Percentiles rank a stretch among this genome's conserved stretches.
phyloP scores from a whole-genome alignment of 2,113 vertebrate species.

The Paracanthobrama guichenoti region DNA sequence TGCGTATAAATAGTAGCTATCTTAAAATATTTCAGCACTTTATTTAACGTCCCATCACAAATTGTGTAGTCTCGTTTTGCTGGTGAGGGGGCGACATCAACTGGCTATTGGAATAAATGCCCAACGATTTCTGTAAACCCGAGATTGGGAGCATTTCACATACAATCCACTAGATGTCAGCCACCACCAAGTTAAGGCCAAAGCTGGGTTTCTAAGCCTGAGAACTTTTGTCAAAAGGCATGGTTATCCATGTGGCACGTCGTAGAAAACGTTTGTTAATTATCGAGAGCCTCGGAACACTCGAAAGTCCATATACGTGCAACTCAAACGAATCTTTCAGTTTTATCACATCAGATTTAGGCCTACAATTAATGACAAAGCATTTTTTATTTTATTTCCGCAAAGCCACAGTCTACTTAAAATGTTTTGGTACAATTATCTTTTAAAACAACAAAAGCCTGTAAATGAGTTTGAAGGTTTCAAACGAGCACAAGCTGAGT shows the following conservation, averaged over 20 bases:
- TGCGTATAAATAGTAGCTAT: background rate
- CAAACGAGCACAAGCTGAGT: background rate
- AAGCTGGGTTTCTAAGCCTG: background rate
- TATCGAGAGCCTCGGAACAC: too few species aligned
- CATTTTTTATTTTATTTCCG: background rate
- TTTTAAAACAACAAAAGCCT: background rate
- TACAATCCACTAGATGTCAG: conserved; percentile 56
- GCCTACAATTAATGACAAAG: background rate
- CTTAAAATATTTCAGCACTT: background rate
- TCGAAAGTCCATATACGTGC: too few species aligned
- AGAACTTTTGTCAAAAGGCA: background rate
- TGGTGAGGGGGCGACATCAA: background rate
- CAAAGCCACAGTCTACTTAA: background rate
- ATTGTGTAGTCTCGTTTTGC: background rate
- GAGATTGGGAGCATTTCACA: background rate
- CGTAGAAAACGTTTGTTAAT: background rate
- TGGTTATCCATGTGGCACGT: background rate
- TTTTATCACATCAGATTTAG: background rate
- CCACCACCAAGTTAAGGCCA: conserved; percentile 14
- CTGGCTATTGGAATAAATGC: background rate
- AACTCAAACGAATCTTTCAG: too few species aligned
- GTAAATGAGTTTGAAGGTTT: background rate
- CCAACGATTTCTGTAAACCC: background rate
- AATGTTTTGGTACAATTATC: background rate
- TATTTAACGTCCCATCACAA: background rate